phyloP scores from a whole-genome alignment of 2,113 vertebrate species.

The Polypterus bichir region DNA sequence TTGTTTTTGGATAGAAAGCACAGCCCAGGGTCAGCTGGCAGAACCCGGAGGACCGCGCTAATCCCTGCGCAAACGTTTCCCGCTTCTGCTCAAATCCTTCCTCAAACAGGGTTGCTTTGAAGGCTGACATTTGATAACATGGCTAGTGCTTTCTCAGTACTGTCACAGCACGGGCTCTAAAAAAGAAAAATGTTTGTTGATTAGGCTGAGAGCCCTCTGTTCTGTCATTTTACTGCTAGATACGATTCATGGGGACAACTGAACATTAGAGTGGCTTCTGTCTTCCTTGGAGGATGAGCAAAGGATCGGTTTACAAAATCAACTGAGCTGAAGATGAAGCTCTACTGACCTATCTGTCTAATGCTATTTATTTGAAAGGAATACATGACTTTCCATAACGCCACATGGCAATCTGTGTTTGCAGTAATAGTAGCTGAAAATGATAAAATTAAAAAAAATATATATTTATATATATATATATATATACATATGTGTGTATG shows the following conservation, averaged over 20 bases:
- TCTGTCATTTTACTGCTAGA: constrained; percentile 8
- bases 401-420: too few species aligned
- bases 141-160: constrained; percentile 27
- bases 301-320: too few species aligned
- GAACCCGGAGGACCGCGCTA: constrained; percentile 40
- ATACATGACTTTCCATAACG: too few species aligned
- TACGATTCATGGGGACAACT: neutral
- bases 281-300: neutral
- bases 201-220: constrained; percentile 19
- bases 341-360: too few species aligned
- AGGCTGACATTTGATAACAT: constrained; percentile 50
- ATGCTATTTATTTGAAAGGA: too few species aligned
- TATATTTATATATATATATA: too few species aligned
- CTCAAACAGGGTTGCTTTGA: constrained; percentile 44
- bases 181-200: constrained; percentile 32
- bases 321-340: too few species aligned
- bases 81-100: constrained; percentile 45
- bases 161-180: constrained; percentile 27
- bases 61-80: constrained; percentile 53
- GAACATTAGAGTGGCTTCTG: neutral
- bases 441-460: too few species aligned
- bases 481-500: too few species aligned
- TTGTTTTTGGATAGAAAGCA: constrained; percentile 66
- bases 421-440: too few species aligned
- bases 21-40: constrained; percentile 55